Percentiles rank a stretch among this genome's conserved stretches.
These are phyloP conservation scores for Benitochromis conjunctus DNA, from an alignment of 2,113 vertebrate genomes.

Conservation along the genomic window DNA sequence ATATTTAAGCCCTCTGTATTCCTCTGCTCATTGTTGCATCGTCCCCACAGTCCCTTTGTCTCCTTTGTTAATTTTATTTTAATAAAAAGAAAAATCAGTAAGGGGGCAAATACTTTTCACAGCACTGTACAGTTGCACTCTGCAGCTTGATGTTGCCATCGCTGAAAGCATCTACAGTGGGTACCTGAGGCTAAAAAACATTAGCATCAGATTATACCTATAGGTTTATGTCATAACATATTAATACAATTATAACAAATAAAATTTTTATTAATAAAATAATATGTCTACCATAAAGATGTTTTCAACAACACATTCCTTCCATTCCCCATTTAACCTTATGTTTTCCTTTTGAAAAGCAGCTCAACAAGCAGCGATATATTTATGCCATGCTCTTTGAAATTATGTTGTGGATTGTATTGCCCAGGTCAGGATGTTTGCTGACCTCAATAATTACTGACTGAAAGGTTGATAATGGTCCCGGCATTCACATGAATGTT, in stretches of 20 bases:
- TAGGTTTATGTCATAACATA: background rate
- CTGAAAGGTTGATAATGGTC: background rate
- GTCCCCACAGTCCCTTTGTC: rapidly evolving
- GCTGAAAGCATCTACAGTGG: background rate
- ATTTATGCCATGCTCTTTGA: background rate
- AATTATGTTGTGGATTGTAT: background rate
- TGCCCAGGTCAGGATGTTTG: background rate
- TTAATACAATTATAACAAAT: background rate
- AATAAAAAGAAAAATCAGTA: no score
- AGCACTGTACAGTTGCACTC: background rate
- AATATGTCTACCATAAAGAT: background rate
- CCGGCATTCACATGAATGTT: background rate
- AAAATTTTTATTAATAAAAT: background rate
- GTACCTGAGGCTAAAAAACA: background rate
- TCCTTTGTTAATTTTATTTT: background rate
- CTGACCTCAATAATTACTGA: background rate
- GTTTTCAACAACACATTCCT: background rate
- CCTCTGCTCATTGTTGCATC: background rate
- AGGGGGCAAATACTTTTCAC: background rate
- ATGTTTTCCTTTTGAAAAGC: background rate
- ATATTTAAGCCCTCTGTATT: background rate
- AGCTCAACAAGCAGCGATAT: background rate
- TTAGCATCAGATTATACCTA: background rate
- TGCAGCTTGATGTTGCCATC: background rate
- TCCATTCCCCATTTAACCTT: background rate